A percentile compares a stretch with the other conserved stretches of the same genome.
Conservation (phyloP, 2,113 vertebrate genomes). For the Clinocottus analis region DNA sequence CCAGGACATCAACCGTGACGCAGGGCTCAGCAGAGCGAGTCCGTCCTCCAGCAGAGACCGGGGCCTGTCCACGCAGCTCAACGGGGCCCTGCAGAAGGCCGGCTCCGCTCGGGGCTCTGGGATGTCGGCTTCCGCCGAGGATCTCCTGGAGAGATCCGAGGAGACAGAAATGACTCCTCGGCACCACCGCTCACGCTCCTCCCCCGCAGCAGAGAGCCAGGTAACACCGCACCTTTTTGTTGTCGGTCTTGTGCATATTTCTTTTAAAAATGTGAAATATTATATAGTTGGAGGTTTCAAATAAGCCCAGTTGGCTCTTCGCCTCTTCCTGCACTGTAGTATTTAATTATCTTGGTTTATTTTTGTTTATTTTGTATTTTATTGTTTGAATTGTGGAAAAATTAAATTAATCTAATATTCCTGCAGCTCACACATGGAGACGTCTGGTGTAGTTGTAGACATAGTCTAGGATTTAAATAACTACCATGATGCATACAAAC, state of each 20-base stretch:
- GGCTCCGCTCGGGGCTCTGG: constrained; percentile 66
- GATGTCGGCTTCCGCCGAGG: constrained; percentile 90
- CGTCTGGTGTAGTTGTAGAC: too few relatives aligned
- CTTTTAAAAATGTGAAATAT: too few relatives aligned
- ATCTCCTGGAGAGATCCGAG: constrained; percentile 86
- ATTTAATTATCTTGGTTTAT: too few relatives aligned
- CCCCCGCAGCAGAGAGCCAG: constrained; percentile 85
- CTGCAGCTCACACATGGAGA: constrained; percentile 12
- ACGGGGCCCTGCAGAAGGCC: constrained; percentile 63
- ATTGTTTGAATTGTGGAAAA: too few relatives aligned
- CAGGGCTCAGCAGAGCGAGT: constrained; percentile 16
- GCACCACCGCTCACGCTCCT: constrained; percentile 88
- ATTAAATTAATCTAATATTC: too few relatives aligned
- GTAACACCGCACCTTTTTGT: constrained; percentile 66
- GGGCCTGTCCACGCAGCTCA: constrained; percentile 51
- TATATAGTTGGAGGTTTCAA: too few relatives aligned
- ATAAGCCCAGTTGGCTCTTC: too few relatives aligned
- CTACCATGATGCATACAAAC: too few relatives aligned
- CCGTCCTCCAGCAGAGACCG: constrained; percentile 4
- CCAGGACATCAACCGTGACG: constrained; percentile 5
- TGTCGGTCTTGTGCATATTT: too few relatives aligned
- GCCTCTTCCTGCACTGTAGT: too few relatives aligned
- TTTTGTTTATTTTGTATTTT: too few relatives aligned
- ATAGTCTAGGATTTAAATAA: too few relatives aligned
- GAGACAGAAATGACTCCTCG: constrained; percentile 69